Base-by-base conservation (phyloP, 2,888 invertebrate genomes). In the Hirtodrosophila confusa region DNA sequence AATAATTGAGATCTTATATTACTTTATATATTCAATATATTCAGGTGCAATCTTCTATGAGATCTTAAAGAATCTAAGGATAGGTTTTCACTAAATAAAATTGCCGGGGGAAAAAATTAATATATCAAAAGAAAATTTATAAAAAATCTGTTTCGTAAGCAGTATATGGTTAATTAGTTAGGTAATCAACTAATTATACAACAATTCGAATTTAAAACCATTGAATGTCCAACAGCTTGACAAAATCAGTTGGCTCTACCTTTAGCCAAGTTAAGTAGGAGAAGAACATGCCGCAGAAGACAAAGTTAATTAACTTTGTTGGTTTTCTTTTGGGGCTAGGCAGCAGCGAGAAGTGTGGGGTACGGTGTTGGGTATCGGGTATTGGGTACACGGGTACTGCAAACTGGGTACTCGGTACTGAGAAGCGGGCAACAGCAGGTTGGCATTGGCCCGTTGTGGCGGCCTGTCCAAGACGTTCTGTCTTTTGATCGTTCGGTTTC, bases 401-500 rank as follows among this genome's bases (percentile, higher is more conserved):
- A 43, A 24, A 33, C 48, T 41, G 35, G 41, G 33, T 36, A 62
- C 54, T 62, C 54, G 27, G 43, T 35, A n/a, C 45, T 58, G 40
- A 1, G 24, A 40, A 27, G 3, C 27, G 31, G 50, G 55, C 50
- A 55, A 40, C 69, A 55, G 70, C 53, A 51, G 50, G 55, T 45
- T 72, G 57, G 61, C 36, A 51, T 51, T 51, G 51, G 51, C 51
- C 41, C 41, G 10, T 45, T 57, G 48, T 68, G 60, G 63, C 61
- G 47, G 72, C 53, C 63, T 69, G 80, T 71, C 82, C 79, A 49
- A 75, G 74, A 83, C 47, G 64, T 77, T 83, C 71, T 72, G 86
- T 84, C 88, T 86, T 88, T 86, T 88, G 85, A 88, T 86, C 87
- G 87, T 72, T 85, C 78, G 75, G 88, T 87, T 78, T 85, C 86